phyloP scores from a whole-genome alignment of 2,888 invertebrate genomes.

The Euclidia mi region DNA sequence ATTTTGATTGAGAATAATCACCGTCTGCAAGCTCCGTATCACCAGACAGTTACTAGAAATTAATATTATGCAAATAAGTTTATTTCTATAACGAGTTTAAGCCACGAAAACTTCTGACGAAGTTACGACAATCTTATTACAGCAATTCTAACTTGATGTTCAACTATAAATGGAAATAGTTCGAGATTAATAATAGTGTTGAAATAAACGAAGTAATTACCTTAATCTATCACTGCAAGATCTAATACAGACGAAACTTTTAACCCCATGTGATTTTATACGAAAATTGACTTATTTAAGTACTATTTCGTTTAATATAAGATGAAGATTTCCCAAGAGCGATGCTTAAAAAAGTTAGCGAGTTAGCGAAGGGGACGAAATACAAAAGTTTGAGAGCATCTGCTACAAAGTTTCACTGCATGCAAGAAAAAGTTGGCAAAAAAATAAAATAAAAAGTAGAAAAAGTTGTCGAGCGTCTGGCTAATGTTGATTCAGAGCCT shows the following conservation, averaged over 20 bases:
- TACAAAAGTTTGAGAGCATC: constrained; percentile 53
- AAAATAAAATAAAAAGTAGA: constrained; percentile 29
- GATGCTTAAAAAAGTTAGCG: constrained; percentile 51
- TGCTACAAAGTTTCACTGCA: constrained; percentile 43
- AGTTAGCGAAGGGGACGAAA: constrained; percentile 42
- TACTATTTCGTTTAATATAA: constrained; percentile 47
- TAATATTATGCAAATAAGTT: no score
- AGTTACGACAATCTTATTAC: no score
- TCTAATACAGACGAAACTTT: constrained; percentile 14
- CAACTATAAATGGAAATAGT: no score
- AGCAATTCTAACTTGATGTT: no score
- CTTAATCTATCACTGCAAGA: background rate
- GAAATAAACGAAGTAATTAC: background rate
- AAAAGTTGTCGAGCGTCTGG: constrained; percentile 36
- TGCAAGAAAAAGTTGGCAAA: constrained; percentile 36
- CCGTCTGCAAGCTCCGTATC: no score
- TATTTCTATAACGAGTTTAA: no score
- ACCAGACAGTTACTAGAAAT: no score
- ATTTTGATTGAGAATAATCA: no score
- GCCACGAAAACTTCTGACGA: no score
- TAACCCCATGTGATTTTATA: constrained; percentile 23
- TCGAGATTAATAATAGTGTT: no score
- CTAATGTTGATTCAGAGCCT: constrained; percentile 43
- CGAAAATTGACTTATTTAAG: constrained; percentile 48
- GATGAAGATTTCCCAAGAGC: constrained; percentile 57